Base-by-base conservation (phyloP, 1,140 invertebrate genomes). In the Cheumatopsyche charites region DNA sequence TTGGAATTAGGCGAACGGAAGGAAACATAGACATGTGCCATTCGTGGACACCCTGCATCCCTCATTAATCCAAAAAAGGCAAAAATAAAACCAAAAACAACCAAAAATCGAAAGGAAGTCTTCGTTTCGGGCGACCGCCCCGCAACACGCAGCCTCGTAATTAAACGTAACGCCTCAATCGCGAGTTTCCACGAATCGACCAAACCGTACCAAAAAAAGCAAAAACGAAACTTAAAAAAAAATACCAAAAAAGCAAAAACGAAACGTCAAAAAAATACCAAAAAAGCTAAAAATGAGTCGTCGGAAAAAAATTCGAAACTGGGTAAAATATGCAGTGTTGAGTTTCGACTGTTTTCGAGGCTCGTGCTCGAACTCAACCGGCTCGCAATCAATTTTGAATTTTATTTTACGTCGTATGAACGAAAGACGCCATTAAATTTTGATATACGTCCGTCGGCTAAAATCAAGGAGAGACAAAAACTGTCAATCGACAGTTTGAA, bases 401-500 rank as follows among this genome's bases (percentile, higher is more conserved):
- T 58, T 58, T 58, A 58, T 21, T 36, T 36, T 12, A 58, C 23
- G 19, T 0, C 9, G 29, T 36, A 36, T 36, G 29, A 36, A 9
- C 29, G 29, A 36, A 36, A 36, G 11, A 21, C 55, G 66, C 49
- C 66, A 58, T 68, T 68, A 68, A 52, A 41, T 12, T 68, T 68
- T 68, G 66, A 68, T 68, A 68, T 68, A 55, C 29, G 66, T 47
- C n/a, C 63, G 13, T 47, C 63, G 63, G 63, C 63, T 7, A 66
- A 66, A 66, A 66, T 66, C 63, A 66, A 66, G 36, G 63, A 9
- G 11, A 58, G 13, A 23, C 12, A 19, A 23, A n/a, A 68, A 68
- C 66, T 68, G 66, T 68, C 66, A 68, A 68, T 68, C 66, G 66
- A 47, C 66, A 47, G 41, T 68, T 68, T 68, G 41, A 68, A 68